Conservation (phyloP, 2,797 vertebrate species). For the Coracias cyanogaster region DNA sequence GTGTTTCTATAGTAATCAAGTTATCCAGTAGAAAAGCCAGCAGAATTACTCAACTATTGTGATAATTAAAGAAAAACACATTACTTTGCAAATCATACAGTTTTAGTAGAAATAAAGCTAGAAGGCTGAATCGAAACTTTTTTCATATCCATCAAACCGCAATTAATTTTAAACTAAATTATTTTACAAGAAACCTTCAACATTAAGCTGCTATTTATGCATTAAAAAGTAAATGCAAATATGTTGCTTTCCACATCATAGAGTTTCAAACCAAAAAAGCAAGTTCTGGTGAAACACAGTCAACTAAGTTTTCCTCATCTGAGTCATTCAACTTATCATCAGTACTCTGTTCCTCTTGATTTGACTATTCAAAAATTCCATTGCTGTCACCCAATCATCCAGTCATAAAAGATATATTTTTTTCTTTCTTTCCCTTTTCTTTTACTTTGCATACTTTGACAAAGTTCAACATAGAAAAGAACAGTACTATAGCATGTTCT, state of each 20-base stretch:
- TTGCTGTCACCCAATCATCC: background rate
- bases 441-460: background rate
- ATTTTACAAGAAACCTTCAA: constrained; percentile 17
- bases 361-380: constrained; percentile 32
- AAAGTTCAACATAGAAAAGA: background rate
- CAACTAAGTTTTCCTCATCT: constrained; percentile 32
- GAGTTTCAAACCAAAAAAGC: background rate
- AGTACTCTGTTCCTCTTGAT: constrained; percentile 38
- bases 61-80: constrained; percentile 8
- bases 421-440: fast-evolving
- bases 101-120: background rate
- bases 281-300: background rate
- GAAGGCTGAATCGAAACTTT: constrained; percentile 1
- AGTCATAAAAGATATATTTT: background rate
- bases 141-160: background rate
- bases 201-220: constrained; percentile 35
- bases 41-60: constrained; percentile 4
- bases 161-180: constrained; percentile 31
- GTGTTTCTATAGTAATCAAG: background rate
- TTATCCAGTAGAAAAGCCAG: background rate
- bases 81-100: background rate
- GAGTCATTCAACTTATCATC: constrained; percentile 39
- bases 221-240: constrained; percentile 51
- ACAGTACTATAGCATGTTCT: background rate
- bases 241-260: constrained; percentile 22